A percentile compares a stretch with the other conserved stretches of the same genome.
Evolutionary conservation across 2,113 vertebrate species (phyloP).

Genomic region (Mungos mungo): DNA sequence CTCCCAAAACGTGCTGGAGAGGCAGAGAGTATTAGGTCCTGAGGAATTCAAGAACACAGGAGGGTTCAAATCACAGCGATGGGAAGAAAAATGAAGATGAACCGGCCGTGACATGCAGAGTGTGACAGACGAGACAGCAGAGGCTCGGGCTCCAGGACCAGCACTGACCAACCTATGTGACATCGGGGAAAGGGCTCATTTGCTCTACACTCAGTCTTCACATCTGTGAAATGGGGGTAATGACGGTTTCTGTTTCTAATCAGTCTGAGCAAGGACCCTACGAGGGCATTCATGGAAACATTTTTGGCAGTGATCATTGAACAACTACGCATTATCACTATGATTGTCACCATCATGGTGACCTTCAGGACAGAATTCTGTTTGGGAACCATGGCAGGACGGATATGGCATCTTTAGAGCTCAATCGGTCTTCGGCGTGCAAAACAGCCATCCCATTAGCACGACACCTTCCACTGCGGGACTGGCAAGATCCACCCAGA

Average conservation of each 20-base stretch:
- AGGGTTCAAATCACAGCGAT: not conserved
- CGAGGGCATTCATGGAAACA: not conserved
- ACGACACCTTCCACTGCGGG: fast-evolving
- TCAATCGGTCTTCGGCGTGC: not conserved
- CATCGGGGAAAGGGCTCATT: not conserved
- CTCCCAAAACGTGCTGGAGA: not conserved
- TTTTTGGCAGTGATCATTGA: fast-evolving
- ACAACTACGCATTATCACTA: not conserved
- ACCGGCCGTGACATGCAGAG: not conserved
- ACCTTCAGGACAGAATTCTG: not conserved
- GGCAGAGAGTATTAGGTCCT: not conserved
- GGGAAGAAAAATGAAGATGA: not conserved
- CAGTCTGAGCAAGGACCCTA: not conserved
- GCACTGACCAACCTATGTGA: fast-evolving
- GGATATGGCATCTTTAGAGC: not conserved
- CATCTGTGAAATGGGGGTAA: not conserved
- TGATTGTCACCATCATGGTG: not conserved
- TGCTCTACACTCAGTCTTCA: not conserved
- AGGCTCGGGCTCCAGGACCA: fast-evolving
- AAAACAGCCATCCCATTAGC: not conserved
- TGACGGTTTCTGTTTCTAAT: not conserved
- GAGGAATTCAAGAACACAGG: not conserved
- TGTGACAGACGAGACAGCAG: not conserved
- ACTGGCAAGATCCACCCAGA: not conserved
- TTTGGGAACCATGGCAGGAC: not conserved